Evolutionary conservation across 2,797 vertebrate species (phyloP).

Genomic region (Phrynocephalus forsythii): DNA sequence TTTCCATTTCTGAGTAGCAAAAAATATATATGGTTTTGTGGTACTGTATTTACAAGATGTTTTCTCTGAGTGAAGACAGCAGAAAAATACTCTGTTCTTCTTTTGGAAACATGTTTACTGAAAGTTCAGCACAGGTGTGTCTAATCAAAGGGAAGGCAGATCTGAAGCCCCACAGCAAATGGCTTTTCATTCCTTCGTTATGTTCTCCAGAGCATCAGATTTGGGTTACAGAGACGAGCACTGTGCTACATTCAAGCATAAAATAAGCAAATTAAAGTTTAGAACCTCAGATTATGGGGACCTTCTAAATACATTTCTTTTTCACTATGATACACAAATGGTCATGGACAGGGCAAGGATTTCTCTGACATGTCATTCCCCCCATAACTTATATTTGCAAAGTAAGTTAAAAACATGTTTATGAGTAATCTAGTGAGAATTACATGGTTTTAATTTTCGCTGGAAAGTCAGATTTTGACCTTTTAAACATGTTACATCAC

Average conservation of each 20-base stretch:
- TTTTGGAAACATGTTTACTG: neutral
- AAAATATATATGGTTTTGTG: neutral
- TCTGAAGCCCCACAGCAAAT: neutral
- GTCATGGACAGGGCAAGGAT: no score
- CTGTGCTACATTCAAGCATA: neutral
- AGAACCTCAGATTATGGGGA: no score
- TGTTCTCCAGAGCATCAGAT: neutral
- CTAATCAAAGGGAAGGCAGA: neutral
- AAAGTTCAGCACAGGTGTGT: neutral
- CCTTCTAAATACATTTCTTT: no score
- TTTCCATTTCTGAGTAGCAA: neutral
- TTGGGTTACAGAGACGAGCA: neutral
- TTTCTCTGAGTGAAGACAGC: neutral
- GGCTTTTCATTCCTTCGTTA: neutral
- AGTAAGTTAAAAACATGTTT: no score
- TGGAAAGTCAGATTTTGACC: no score
- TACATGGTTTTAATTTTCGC: no score
- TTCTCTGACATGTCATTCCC: no score
- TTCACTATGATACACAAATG: no score
- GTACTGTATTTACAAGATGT: neutral
- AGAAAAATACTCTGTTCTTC: constrained; percentile 3
- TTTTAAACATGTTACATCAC: no score
- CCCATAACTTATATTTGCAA: no score
- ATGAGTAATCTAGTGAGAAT: no score
- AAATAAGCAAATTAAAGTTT: no score